phyloP scores from a whole-genome alignment of 2,888 invertebrate species.

The Tortricodes alternella region DNA sequence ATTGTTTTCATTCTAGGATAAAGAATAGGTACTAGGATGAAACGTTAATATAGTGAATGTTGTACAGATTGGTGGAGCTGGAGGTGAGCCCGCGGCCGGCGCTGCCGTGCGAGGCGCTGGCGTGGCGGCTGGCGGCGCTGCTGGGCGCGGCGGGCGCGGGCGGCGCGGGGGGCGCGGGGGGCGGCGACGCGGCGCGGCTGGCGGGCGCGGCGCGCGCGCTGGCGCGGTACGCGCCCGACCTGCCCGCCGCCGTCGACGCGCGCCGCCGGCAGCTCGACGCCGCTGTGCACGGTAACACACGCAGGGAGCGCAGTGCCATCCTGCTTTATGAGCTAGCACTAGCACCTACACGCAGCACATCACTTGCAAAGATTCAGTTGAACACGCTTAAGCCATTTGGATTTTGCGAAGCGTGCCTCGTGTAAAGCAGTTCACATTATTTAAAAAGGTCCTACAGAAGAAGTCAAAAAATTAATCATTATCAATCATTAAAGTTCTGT shows the following conservation, averaged over 20 bases:
- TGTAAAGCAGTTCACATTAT: no score
- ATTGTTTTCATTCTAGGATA: no score
- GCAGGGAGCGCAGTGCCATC: neutral
- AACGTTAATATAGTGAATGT: neutral
- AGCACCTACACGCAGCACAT: neutral
- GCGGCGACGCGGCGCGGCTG: conserved; percentile 84
- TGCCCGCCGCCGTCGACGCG: conserved; percentile 86
- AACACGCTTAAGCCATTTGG: no score
- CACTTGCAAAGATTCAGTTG: no score
- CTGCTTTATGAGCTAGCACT: neutral
- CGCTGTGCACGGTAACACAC: conserved; percentile 88
- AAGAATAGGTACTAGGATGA: no score
- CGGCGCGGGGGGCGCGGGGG: conserved; percentile 81
- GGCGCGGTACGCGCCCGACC: conserved; percentile 84
- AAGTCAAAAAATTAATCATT: no score
- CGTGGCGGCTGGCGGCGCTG: conserved; percentile 93
- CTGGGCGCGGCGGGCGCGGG: conserved; percentile 78
- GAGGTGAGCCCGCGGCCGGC: conserved; percentile 84
- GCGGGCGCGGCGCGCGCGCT: conserved; percentile 81
- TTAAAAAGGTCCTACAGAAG: no score
- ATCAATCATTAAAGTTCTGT: no score
- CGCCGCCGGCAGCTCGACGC: conserved; percentile 89
- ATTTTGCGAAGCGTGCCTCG: no score
- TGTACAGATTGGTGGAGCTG: conserved; percentile 63
- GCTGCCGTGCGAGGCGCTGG: conserved; percentile 89